Conservation (phyloP, 2,113 vertebrate genomes). For the Manacus vitellinus region DNA sequence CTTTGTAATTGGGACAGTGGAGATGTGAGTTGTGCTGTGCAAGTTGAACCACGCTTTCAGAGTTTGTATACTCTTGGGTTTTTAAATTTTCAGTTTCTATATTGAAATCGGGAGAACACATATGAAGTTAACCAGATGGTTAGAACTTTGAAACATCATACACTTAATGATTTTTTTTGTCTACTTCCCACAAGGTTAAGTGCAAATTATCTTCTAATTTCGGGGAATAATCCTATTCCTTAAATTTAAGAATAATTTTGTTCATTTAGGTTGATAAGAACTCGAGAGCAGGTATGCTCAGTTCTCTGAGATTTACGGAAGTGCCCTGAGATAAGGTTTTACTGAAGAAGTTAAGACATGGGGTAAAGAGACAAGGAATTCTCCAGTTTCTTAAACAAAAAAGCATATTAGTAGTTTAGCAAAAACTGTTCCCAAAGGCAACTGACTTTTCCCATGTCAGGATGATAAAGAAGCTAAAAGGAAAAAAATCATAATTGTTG, state of each 20-base stretch:
- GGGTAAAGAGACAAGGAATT: neutral
- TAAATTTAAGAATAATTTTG: neutral
- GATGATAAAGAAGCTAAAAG: constrained; percentile 58
- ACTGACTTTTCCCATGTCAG: constrained; percentile 54
- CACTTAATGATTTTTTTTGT: fast-evolving
- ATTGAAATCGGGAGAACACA: neutral
- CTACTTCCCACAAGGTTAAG: neutral
- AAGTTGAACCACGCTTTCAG: neutral
- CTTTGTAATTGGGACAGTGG: neutral
- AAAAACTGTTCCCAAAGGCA: constrained; percentile 13
- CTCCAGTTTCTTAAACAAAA: neutral
- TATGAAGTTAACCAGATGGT: neutral
- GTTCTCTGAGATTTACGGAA: neutral
- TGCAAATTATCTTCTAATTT: neutral
- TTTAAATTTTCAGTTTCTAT: neutral
- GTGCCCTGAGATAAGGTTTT: neutral
- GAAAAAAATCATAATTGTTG: constrained; percentile 71
- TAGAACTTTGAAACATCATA: neutral
- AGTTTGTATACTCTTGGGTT: neutral
- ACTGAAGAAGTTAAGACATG: neutral
- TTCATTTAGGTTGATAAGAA: neutral
- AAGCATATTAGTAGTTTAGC: neutral
- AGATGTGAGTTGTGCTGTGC: neutral
- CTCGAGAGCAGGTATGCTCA: neutral
- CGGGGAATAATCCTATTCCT: neutral